Conservation (phyloP, 2,797 vertebrate genomes). For the Protonibea diacanthus region DNA sequence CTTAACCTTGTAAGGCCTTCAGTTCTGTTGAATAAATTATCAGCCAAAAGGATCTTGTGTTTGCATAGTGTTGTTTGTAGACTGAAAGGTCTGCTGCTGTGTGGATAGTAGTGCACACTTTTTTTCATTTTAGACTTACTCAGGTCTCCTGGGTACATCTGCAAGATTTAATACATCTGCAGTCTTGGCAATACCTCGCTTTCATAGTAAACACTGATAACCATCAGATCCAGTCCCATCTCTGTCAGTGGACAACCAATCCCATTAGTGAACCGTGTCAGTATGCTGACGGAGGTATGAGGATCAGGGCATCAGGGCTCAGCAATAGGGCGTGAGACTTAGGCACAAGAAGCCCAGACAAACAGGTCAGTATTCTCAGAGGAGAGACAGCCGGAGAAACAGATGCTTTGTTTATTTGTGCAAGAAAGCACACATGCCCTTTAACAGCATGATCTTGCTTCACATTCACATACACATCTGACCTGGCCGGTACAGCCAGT, state of each 20-base stretch:
- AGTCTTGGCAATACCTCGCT: slow-evolving; percentile 28
- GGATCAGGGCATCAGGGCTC: slow-evolving; percentile 33
- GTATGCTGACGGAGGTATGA: slow-evolving; percentile 47
- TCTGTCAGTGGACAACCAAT: slow-evolving; percentile 48
- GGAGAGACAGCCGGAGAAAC: slow-evolving; percentile 36
- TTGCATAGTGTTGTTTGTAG: slow-evolving; percentile 57
- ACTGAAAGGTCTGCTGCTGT: slow-evolving; percentile 48
- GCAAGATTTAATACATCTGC: slow-evolving; percentile 49
- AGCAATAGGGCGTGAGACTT: slow-evolving; percentile 30
- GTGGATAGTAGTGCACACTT: slow-evolving; percentile 37
- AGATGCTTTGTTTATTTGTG: slow-evolving; percentile 45
- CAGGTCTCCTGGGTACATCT: slow-evolving; percentile 49
- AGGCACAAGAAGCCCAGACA: slow-evolving; percentile 27
- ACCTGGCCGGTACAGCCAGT: slow-evolving; percentile 7
- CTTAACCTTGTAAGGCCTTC: slow-evolving; percentile 74
- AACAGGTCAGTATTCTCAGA: slow-evolving; percentile 49
- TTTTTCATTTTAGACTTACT: slow-evolving; percentile 51
- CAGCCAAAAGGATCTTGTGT: slow-evolving; percentile 55
- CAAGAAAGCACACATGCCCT: slow-evolving; percentile 38
- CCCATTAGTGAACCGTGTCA: slow-evolving; percentile 62
- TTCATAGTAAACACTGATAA: slow-evolving; percentile 60
- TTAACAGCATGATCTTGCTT: slow-evolving; percentile 53
- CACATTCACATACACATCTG: slow-evolving; percentile 23
- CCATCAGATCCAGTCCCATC: slow-evolving; percentile 62
- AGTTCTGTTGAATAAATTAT: slow-evolving; percentile 82